Percentiles rank a stretch among this genome's conserved stretches.
Conservation (phyloP, 30 jellyfish, hydroid and myxozoan genomes). For the Mastigias papua region DNA sequence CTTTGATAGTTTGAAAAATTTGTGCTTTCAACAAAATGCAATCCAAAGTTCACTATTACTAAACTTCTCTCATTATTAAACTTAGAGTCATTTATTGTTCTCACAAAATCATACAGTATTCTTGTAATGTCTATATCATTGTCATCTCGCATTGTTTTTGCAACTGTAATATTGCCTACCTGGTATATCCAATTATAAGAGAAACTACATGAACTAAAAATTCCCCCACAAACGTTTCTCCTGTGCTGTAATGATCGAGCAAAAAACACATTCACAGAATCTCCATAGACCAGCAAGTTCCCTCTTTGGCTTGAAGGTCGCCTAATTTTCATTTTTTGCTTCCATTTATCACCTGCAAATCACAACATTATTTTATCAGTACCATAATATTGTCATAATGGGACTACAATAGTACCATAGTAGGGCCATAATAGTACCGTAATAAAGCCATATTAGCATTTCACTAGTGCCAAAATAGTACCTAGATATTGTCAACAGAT, state of each 20-base stretch:
- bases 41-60: conserved; percentile 74
- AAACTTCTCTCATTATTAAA: conserved; percentile 26
- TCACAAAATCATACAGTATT: conserved; percentile 34
- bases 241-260: conserved; percentile 62
- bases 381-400: too few relatives aligned
- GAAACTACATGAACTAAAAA: conserved; percentile 51
- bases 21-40: conserved; percentile 84
- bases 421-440: too few relatives aligned
- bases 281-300: conserved; percentile 78
- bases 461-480: too few relatives aligned
- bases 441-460: too few relatives aligned
- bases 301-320: conserved; percentile 13
- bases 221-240: conserved; percentile 39
- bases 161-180: conserved; percentile 26
- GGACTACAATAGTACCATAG: too few relatives aligned
- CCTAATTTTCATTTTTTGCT: neutral
- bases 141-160: conserved; percentile 54
- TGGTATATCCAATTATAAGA: conserved; percentile 73
- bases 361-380: too few relatives aligned
- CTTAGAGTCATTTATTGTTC: neutral
- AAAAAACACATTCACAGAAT: conserved; percentile 63
- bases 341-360: neutral
- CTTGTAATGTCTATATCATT: conserved; percentile 42
- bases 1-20: conserved; percentile 47
- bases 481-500: too few relatives aligned